phyloP scores from a whole-genome alignment of 2,113 vertebrate species.

The human region DNA sequence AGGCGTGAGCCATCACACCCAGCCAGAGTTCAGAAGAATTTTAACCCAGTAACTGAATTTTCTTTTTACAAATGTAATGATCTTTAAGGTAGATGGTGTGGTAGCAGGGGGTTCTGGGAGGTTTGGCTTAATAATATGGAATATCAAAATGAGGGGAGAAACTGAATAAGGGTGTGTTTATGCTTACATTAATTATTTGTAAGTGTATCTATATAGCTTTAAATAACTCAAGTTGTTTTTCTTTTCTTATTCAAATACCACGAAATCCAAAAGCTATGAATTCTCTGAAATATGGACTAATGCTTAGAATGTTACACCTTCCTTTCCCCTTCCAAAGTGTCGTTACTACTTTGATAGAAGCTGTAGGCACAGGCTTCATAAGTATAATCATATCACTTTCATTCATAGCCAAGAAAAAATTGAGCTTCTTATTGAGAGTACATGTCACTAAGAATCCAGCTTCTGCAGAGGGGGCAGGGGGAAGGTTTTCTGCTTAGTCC shows the following conservation, averaged over 20 bases:
- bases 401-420: neutral
- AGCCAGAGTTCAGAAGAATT: neutral
- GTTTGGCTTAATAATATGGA: rapidly evolving
- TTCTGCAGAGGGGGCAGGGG: neutral
- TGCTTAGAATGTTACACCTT: neutral
- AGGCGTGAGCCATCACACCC: too few relatives aligned
- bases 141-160: neutral
- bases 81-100: neutral
- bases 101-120: rapidly evolving
- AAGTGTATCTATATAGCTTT: neutral
- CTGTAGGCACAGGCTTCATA: neutral
- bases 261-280: neutral
- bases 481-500: neutral
- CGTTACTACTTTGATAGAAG: neutral
- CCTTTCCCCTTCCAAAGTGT: neutral
- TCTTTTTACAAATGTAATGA: too few relatives aligned
- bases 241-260: neutral
- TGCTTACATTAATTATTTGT: neutral
- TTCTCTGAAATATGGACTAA: neutral
- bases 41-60: neutral
- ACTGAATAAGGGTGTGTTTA: neutral
- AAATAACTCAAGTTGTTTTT: neutral
- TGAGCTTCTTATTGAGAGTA: neutral
- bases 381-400: neutral
- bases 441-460: neutral